phyloP scores from a whole-genome alignment of 2,113 vertebrate genomes.

The Drymodes brunneopygia region DNA sequence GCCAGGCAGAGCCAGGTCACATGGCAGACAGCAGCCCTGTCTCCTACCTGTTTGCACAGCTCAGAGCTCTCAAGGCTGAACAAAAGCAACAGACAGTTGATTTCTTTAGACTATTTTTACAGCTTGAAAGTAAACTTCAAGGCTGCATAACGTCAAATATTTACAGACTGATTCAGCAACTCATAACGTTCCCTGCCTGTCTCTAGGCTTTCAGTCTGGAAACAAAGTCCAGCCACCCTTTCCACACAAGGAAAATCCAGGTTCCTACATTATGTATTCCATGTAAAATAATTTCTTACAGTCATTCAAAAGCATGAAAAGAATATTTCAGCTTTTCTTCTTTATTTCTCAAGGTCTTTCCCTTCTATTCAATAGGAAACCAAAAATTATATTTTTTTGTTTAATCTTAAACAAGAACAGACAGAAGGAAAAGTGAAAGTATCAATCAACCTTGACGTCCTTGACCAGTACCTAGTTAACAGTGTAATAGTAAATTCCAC shows the following conservation, averaged over 20 bases:
- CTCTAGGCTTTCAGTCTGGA: background rate
- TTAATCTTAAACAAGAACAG: background rate
- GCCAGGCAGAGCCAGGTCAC: background rate
- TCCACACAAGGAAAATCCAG: background rate
- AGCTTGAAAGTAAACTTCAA: slow-evolving; percentile 4
- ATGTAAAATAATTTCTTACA: background rate
- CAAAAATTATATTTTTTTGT: background rate
- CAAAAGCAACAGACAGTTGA: background rate
- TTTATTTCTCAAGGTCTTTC: background rate
- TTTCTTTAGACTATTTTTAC: background rate
- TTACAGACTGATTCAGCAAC: background rate
- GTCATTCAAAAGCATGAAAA: background rate
- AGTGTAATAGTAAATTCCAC: background rate
- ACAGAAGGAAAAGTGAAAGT: background rate
- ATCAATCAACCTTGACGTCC: background rate
- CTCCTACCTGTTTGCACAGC: slow-evolving; percentile 21
- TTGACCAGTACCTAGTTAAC: background rate
- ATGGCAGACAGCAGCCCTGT: background rate
- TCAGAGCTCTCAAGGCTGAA: background rate
- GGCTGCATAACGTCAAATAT: background rate
- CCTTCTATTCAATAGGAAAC: background rate
- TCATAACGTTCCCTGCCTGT: background rate
- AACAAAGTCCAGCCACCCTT: background rate
- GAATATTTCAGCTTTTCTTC: background rate
- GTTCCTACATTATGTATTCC: background rate